phyloP scores from a whole-genome alignment of 2,888 invertebrate genomes.

The Aquatica leii region DNA sequence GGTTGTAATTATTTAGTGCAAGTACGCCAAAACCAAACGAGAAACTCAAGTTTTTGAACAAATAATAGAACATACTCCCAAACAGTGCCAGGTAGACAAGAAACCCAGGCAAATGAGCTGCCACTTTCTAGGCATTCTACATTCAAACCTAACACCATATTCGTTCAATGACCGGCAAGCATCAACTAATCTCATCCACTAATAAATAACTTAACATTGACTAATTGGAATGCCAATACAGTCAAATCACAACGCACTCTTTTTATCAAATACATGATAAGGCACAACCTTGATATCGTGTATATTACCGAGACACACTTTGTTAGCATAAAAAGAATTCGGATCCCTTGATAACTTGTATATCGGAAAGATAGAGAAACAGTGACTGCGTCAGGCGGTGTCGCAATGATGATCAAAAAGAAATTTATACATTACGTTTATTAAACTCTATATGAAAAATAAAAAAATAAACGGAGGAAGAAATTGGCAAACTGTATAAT shows the following conservation, averaged over 20 bases:
- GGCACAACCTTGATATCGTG: background rate
- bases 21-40: background rate
- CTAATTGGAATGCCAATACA: background rate
- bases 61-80: too few relatives aligned
- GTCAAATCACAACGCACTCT: background rate
- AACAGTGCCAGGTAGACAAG: too few relatives aligned
- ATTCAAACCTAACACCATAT: too few relatives aligned
- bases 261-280: background rate
- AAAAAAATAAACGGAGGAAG: too few relatives aligned
- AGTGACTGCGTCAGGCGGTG: background rate
- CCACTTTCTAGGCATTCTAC: background rate
- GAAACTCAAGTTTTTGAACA: too few relatives aligned
- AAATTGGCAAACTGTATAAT: too few relatives aligned
- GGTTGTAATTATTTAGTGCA: background rate
- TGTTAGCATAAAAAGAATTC: too few relatives aligned
- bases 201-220: background rate
- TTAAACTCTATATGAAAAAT: background rate
- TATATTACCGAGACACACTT: too few relatives aligned
- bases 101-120: background rate
- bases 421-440: background rate
- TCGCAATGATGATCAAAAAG: background rate
- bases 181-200: background rate
- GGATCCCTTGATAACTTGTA: background rate
- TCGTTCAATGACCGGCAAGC: background rate
- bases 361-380: slow-evolving; percentile 3